These are phyloP conservation scores for Cotesia typhae DNA, from an alignment of 1,140 invertebrate species.

Conservation along the genomic window DNA sequence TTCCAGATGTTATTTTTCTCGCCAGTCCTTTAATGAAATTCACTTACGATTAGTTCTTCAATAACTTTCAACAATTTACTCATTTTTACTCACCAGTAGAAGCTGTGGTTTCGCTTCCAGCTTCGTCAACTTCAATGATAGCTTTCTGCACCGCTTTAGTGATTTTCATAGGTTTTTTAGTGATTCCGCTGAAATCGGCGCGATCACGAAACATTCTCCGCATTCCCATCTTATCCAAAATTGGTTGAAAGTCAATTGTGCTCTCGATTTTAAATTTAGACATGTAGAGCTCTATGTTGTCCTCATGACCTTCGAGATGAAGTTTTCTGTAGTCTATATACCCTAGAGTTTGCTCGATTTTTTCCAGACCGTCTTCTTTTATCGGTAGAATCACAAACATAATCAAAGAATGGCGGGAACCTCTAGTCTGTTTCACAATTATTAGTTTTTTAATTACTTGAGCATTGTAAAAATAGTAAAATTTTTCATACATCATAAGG, in stretches of 20 bases:
- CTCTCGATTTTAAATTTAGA: constrained; percentile 66
- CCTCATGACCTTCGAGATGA: constrained; percentile 30
- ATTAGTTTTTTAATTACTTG: not conserved
- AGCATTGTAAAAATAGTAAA: too few relatives aligned
- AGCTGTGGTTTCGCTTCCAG: constrained; percentile 71
- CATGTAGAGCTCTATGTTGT: constrained; percentile 41
- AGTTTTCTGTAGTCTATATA: constrained; percentile 54
- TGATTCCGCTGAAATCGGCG: constrained; percentile 68
- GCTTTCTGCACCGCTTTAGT: constrained; percentile 70
- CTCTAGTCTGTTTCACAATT: too few relatives aligned
- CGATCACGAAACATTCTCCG: constrained; percentile 60
- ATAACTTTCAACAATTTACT: too few relatives aligned
- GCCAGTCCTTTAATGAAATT: not conserved
- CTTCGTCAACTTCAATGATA: constrained; percentile 71
- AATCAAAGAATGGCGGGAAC: constrained; percentile 49
- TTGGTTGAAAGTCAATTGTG: constrained; percentile 37
- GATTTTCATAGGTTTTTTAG: constrained; percentile 58
- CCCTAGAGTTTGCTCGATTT: constrained; percentile 60
- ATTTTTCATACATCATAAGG: constrained; percentile 69
- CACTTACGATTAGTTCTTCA: too few relatives aligned
- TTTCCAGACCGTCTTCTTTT: constrained; percentile 58
- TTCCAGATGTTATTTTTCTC: too few relatives aligned
- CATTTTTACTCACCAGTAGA: constrained; percentile 55
- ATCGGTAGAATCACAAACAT: constrained; percentile 68
- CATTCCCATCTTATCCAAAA: constrained; percentile 59